These are phyloP conservation scores for Drosophila multiciliata DNA, from an alignment of 2,888 invertebrate genomes.

Conservation along the genomic window DNA sequence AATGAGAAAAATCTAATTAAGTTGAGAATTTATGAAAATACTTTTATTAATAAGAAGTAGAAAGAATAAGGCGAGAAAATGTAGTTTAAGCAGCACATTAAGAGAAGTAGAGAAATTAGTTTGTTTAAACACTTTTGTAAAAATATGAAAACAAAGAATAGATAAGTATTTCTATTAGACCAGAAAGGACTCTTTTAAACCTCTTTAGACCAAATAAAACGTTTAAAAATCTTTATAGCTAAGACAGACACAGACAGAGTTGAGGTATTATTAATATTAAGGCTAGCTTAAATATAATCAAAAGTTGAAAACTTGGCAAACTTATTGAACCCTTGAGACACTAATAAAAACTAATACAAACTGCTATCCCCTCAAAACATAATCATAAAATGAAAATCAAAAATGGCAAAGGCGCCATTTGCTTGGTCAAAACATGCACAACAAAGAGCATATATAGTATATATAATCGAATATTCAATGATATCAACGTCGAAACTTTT, in stretches of 20 bases:
- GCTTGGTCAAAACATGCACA: slow-evolving; percentile 25
- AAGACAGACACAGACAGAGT: no score
- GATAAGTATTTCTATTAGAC: neutral
- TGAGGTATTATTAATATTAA: neutral
- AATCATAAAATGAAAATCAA: slow-evolving; percentile 45
- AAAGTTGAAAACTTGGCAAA: slow-evolving; percentile 19
- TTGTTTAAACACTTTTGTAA: neutral
- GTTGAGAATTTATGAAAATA: neutral
- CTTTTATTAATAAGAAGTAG: neutral
- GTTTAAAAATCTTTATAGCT: neutral
- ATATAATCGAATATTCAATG: slow-evolving; percentile 35
- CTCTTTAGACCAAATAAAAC: neutral
- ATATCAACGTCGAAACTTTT: slow-evolving; percentile 28
- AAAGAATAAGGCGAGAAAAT: neutral
- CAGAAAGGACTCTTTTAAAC: neutral
- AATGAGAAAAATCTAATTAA: neutral
- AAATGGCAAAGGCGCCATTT: slow-evolving; percentile 43
- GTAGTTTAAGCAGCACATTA: neutral
- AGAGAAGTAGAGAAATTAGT: neutral
- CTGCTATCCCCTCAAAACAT: slow-evolving; percentile 16
- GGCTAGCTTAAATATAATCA: neutral
- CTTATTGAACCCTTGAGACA: slow-evolving; percentile 11
- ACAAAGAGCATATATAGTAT: slow-evolving; percentile 11
- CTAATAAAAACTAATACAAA: slow-evolving; percentile 25
- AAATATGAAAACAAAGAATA: neutral